Percentiles rank a stretch among this genome's conserved stretches.
These are phyloP conservation scores for Penaeus vannamei DNA, from an alignment of 1,140 invertebrate genomes.

Conservation along the genomic window DNA sequence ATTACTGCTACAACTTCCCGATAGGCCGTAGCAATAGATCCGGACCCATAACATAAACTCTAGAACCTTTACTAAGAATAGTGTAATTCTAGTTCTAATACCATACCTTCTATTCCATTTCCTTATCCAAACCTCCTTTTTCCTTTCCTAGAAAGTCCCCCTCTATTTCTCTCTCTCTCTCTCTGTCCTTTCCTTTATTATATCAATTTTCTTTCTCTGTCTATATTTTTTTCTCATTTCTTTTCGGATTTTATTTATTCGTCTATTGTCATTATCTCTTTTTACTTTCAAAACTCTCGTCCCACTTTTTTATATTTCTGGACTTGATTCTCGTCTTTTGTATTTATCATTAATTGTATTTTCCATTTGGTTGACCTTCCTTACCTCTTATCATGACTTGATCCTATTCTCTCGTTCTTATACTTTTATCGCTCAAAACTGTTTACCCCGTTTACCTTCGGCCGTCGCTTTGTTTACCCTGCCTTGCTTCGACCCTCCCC, in stretches of 20 bases:
- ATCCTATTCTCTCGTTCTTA: background rate
- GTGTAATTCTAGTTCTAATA: slow-evolving; percentile 36
- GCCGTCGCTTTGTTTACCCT: too few relatives aligned
- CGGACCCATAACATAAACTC: slow-evolving; percentile 32
- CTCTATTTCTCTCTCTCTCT: background rate
- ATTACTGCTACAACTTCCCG: slow-evolving; percentile 35
- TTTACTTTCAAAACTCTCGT: background rate
- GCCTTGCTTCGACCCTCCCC: background rate
- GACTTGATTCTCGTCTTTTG: background rate
- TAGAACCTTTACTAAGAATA: slow-evolving; percentile 42
- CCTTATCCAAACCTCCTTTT: background rate
- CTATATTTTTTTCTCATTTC: background rate
- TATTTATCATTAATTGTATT: background rate
- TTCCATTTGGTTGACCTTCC: background rate
- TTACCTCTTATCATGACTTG: background rate
- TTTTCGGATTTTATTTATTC: background rate
- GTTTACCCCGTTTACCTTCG: too few relatives aligned
- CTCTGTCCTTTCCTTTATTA: background rate
- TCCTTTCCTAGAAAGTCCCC: background rate
- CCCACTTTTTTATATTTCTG: background rate
- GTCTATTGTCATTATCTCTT: background rate
- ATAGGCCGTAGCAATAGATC: slow-evolving; percentile 52
- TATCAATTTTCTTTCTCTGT: background rate
- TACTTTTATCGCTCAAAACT: background rate
- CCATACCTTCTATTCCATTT: background rate